Evolutionary conservation across 2,888 invertebrate species (phyloP).

Genomic region (Catocala nupta): DNA sequence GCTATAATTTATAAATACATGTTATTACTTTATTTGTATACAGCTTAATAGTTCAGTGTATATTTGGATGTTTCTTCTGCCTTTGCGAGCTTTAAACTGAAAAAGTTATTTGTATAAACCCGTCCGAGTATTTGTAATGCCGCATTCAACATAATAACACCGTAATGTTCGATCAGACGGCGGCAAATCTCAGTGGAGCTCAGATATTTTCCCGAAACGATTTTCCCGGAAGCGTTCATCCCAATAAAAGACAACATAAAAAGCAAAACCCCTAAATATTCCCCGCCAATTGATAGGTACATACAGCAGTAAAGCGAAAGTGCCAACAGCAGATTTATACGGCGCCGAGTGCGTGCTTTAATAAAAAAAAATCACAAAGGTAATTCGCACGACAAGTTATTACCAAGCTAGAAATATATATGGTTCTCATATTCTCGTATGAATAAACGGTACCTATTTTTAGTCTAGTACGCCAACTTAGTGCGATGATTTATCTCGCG

Average conservation of each 20-base stretch:
- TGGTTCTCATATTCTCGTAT: constrained; percentile 73
- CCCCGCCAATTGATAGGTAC: constrained; percentile 78
- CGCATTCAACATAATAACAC: constrained; percentile 34
- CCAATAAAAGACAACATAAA: constrained; percentile 74
- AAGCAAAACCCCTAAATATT: constrained; percentile 72
- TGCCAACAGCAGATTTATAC: constrained; percentile 82
- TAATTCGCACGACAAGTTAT: constrained; percentile 84
- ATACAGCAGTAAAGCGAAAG: constrained; percentile 78
- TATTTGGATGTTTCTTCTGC: too few relatives aligned
- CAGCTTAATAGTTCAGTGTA: not conserved
- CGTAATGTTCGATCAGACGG: constrained; percentile 42
- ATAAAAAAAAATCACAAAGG: constrained; percentile 83
- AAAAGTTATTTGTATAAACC: not conserved
- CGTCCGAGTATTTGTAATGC: constrained; percentile 19
- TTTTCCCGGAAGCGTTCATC: constrained; percentile 61
- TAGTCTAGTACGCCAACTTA: constrained; percentile 67
- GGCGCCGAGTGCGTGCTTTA: constrained; percentile 83
- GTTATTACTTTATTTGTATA: too few relatives aligned
- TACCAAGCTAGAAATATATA: constrained; percentile 77
- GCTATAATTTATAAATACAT: too few relatives aligned
- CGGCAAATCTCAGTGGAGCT: constrained; percentile 40
- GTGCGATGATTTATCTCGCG: constrained; percentile 53
- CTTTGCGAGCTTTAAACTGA: too few relatives aligned
- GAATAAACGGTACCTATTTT: constrained; percentile 73
- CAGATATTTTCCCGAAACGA: constrained; percentile 49